Conservation (phyloP, 2,888 invertebrate genomes). For the Drosophila cognata region DNA sequence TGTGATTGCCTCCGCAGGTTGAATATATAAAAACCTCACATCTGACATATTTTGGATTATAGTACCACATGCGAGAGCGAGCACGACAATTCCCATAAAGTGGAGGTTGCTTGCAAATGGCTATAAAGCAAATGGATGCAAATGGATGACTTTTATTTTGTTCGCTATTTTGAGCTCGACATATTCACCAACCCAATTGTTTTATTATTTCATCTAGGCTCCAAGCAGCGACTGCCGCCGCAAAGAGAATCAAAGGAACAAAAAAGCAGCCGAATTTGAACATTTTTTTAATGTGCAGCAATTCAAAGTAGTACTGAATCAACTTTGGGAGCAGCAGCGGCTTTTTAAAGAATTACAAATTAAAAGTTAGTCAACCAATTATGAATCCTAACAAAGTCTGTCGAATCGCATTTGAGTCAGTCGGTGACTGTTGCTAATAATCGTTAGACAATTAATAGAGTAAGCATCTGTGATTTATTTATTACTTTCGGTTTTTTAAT, state of each 20-base stretch:
- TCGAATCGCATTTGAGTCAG: not conserved
- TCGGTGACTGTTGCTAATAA: not conserved
- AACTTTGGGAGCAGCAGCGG: not conserved
- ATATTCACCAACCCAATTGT: constrained; percentile 6
- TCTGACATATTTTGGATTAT: not conserved
- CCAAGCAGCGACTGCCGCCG: constrained; percentile 11
- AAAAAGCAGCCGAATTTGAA: not conserved
- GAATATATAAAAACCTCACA: constrained; percentile 34
- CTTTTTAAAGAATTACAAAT: constrained; percentile 24
- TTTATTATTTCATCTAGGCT: not conserved
- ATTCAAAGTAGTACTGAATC: constrained; percentile 2
- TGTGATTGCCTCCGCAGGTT: constrained; percentile 42
- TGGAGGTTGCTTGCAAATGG: constrained; percentile 13
- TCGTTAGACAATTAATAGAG: not conserved
- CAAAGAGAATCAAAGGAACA: not conserved
- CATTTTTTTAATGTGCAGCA: not conserved
- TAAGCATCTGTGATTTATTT: not conserved
- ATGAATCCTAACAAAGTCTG: not conserved
- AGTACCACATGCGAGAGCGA: constrained; percentile 29
- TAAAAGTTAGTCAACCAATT: not conserved
- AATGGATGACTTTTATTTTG: not conserved
- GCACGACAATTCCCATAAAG: constrained; percentile 16
- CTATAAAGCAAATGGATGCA: constrained; percentile 8
- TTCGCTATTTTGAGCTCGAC: rapidly evolving
- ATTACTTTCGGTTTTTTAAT: not conserved